Evolutionary conservation across 2,888 invertebrate species (phyloP), one percentile per base, ranked within the genome.

Genomic region (Napeogenes sylphis): DNA sequence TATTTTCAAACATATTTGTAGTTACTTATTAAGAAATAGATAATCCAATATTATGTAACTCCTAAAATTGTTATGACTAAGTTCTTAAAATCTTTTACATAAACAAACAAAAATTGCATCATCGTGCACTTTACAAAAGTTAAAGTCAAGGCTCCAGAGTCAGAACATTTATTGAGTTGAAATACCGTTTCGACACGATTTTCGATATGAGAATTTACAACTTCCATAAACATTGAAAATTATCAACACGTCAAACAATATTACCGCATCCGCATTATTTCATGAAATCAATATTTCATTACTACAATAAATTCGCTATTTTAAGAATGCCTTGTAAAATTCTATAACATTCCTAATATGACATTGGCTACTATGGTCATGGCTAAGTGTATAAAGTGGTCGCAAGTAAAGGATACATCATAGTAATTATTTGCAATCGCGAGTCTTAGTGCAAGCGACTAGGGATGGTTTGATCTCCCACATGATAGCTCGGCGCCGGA

Each of bases 401-500:
- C 51, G 32, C 58, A 60, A 56, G 63, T 59, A 59, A 64, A 61
- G 51, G 38, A 62, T 58, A 65, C 61, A 60, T 63, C 54, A 58
- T 64, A 63, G 66, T 71, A 68, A 71, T 72, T 68, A 69, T 70
- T 68, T 66, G 64, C 62, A 69, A 68, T 68, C 64, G 63, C 65
- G 63, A 65, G 67, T 64, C 65, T 66, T 62, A 70, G 68, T 69
- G 68, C 68, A 63, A 55, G 63, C 64, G 65, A 69, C 66, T 64
- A 63, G 59, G 60, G 58, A 67, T 72, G 70, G 56, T 55, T 56
- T 77, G 87, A 87, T 88, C 84, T 88, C 87, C 83, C 87, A 87
- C 83, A 83, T 79, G 87, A 87, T 87, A 84, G 73, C 66, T 79
- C 74, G 79, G 78, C 83, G 79, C 80, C 81, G 80, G 81, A 82